Evolutionary conservation across 2,113 vertebrate species (phyloP).

Genomic region (Raja brachyura): DNA sequence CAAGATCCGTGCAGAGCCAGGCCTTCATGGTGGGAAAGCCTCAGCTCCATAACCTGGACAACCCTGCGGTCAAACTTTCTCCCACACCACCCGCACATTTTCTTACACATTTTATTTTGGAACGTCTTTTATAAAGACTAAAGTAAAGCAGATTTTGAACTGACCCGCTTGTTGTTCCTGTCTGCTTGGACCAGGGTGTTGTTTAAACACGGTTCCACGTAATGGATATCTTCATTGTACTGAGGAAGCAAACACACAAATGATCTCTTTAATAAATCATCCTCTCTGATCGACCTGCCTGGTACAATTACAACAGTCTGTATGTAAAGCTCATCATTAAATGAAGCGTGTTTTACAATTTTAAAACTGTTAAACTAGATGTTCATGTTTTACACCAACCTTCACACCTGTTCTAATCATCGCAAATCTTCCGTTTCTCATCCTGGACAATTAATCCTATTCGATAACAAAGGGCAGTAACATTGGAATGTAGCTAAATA

Average conservation of each 20-base stretch:
- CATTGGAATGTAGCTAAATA: neutral
- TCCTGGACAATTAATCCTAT: neutral
- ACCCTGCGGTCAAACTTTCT: too few relatives aligned
- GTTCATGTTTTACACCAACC: neutral
- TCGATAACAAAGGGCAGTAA: neutral
- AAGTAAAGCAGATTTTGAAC: constrained; percentile 41
- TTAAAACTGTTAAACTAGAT: neutral
- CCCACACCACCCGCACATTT: too few relatives aligned
- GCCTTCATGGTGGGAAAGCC: too few relatives aligned
- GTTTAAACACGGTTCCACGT: constrained; percentile 91
- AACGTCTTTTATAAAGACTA: neutral
- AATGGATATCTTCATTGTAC: constrained; percentile 94
- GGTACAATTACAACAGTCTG: neutral
- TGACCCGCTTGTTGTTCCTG: constrained; percentile 93
- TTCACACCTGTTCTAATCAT: neutral
- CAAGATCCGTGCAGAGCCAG: too few relatives aligned
- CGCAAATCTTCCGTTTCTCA: neutral
- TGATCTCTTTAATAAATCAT: neutral
- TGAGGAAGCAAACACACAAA: constrained; percentile 51
- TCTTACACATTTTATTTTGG: too few relatives aligned
- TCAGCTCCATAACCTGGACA: too few relatives aligned
- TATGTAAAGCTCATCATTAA: neutral
- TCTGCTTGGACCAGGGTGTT: constrained; percentile 94
- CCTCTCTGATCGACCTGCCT: neutral
- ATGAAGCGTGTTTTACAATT: neutral